phyloP scores from a whole-genome alignment of 2,888 invertebrate genomes.

The Hirudinaria manillensis region DNA sequence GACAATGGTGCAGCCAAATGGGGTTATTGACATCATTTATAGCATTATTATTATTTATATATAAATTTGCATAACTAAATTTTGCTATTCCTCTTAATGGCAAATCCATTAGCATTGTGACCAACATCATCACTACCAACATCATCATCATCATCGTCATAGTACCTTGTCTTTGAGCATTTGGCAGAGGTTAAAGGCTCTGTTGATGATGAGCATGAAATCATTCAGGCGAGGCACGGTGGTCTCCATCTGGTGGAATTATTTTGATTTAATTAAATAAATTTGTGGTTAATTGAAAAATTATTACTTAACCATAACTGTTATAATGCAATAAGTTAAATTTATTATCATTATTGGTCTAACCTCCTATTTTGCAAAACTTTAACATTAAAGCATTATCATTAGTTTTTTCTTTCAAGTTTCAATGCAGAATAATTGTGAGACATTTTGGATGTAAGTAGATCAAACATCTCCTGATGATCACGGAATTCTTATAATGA shows the following conservation, averaged over 20 bases:
- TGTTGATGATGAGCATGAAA: constrained; percentile 21
- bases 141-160: neutral
- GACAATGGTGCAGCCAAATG: no score
- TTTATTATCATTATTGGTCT: no score
- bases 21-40: neutral
- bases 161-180: constrained; percentile 20
- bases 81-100: no score
- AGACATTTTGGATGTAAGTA: no score
- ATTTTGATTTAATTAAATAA: neutral
- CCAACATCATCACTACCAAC: neutral
- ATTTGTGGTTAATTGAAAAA: no score
- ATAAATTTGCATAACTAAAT: no score
- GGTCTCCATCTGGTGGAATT: constrained; percentile 8
- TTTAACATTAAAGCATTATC: neutral
- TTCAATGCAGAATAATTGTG: no score
- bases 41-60: neutral
- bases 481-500: no score
- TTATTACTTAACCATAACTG: no score
- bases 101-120: neutral
- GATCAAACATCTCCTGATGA: no score
- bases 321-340: no score
- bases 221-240: constrained; percentile 16
- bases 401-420: no score
- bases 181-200: constrained; percentile 18
- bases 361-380: neutral